Evolutionary conservation across 2,888 invertebrate species (phyloP), one percentile per base, ranked within the genome.

Genomic region (Latheticus oryzae): DNA sequence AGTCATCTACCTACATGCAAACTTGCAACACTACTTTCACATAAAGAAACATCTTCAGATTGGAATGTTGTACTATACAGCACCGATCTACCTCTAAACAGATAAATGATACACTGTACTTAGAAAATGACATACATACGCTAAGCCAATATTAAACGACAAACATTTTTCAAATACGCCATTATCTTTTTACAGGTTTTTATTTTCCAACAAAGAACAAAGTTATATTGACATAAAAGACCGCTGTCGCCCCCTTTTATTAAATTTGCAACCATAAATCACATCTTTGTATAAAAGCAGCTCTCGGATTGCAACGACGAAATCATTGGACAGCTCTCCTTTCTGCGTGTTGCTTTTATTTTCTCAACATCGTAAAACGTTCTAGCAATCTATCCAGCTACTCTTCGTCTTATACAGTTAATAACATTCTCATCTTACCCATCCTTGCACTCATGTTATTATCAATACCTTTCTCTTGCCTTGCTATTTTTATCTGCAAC

Each of bases 21-120:
- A 73, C 63, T 72, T 73, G 74, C 72, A 76, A 73, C 71, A 74
- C 75, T 76, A 76, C 77, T 77, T 77, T 77, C 77, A 76, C 76
- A 73, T 68, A 61, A 69, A 66, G 74, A 73, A 74, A 72, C 76
- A 73, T 76, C 73, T 73, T 74, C 73, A 63, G 64, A 67, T 68
- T 70, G 74, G 74, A 74, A 75, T 74, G 74, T 70, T 66, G 70
- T 62, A 68, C 60, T 70, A 69, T 62, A 66, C 59, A 64, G 60
- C 64, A 65, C 65, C 58, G 59, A 57, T 67, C 64, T 61, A 57
- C 65, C 62, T 61, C 40, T 24, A 26, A 40, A 54, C 45, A 84
- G 55, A 76, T 66, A 56, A 56, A 24, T 38, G 61, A 48, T 61
- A 63, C 61, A 58, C 60, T 24, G n/a, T n/a, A 35, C 50, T 24